phyloP scores from a whole-genome alignment of 1,140 invertebrate genomes.

The Temnothorax longispinosus region DNA sequence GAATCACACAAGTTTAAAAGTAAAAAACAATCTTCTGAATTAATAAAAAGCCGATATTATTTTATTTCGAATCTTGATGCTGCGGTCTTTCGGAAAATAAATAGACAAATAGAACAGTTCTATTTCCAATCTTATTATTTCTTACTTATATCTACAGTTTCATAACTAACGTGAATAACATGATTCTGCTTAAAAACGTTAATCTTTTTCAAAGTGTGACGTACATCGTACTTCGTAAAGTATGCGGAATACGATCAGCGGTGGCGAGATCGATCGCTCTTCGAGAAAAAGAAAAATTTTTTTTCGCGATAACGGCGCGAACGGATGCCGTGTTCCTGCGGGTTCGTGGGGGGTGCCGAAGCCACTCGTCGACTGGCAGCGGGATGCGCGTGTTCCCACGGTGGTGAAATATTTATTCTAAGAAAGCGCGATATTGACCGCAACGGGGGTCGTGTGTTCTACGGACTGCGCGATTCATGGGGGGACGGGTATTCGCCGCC shows the following conservation, averaged over 20 bases:
- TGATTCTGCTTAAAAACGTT: not conserved
- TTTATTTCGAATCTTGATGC: not conserved
- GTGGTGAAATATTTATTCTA: slow-evolving; percentile 82
- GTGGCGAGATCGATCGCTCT: not conserved
- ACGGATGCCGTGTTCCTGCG: slow-evolving; percentile 50
- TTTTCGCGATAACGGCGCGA: slow-evolving; percentile 25
- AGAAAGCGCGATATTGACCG: slow-evolving; percentile 84
- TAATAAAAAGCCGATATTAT: not conserved
- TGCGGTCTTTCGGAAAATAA: not conserved
- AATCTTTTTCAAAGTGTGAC: not conserved
- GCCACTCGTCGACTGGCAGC: slow-evolving; percentile 55
- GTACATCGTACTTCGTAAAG: not conserved
- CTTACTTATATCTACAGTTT: not conserved
- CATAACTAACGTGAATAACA: not conserved
- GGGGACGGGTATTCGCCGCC: slow-evolving; percentile 45
- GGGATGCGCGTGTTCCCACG: slow-evolving; percentile 80
- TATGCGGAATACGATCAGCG: not conserved
- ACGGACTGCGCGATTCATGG: slow-evolving; percentile 73
- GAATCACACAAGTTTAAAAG: not conserved
- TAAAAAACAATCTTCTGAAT: not conserved
- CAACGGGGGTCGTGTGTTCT: slow-evolving; percentile 75
- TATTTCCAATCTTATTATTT: not conserved
- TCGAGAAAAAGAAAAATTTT: not conserved
- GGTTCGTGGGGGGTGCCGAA: slow-evolving; percentile 48
- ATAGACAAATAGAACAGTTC: not conserved